Base-by-base conservation (phyloP, 2,888 invertebrate genomes). In the Drosophila infuscata region DNA sequence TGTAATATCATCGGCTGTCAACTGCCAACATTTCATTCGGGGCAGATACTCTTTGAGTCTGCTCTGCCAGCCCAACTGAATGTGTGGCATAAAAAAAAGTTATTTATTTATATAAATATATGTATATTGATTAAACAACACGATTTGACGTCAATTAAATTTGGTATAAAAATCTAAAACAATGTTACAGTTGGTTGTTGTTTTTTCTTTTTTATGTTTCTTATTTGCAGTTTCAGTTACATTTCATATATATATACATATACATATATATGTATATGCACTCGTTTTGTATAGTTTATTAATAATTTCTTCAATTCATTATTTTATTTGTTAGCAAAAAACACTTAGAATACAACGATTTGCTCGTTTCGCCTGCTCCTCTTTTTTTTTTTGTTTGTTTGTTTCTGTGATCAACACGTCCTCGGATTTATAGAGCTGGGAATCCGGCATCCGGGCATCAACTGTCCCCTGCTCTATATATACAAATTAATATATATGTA, bases 161-260 rank as follows among this genome's bases (percentile, higher is more conserved):
- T 90, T 89, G 81, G 90, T 86, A 90, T 90, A 87, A 90, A 86
- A 90, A 90, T 89, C 89, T 89, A 86, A 87, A 90, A 87, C 89
- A 84, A 82, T 84, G 74, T 82, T 79, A 64, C 79, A 78, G 33
- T 68, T 49, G 20, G 33, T 70, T 53, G 32, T 67, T 54, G 25
- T n/a, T 12, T 30, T 60, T 79, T 46, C n/a, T 30, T n/a, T 62
- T 62, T 25, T 9, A 20, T 43, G 20, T 43, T 48, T 53, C 9
- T 49, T 61, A 63, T 62, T 51, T 64, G 51, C 41, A 61, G 43
- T 70, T 65, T 65, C 56, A 80, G 60, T 70, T 80, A 62, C 60
- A 70, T 58, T 65, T 48, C 25, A 62, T 59, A 66, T 58, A 53
- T 56, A 64, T 76, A 52, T 48, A 63, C 46, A 63, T 67, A n/a